phyloP scores from a whole-genome alignment of 2,113 vertebrate species.

The Dipodomys stephensi region DNA sequence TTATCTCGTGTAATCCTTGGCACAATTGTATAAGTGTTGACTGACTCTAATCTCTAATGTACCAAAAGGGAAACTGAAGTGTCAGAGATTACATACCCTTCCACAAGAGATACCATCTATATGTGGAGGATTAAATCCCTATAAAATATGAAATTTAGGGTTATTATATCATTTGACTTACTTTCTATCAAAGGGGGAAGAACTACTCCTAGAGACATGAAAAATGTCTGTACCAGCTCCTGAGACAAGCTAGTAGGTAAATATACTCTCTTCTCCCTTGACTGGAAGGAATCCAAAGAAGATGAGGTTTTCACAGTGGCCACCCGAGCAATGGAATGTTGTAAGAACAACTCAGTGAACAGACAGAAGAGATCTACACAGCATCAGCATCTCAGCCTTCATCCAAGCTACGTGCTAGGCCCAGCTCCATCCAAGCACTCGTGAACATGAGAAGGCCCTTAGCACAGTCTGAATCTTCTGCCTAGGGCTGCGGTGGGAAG shows the following conservation, averaged over 20 bases:
- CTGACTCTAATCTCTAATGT: neutral
- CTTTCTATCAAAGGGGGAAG: neutral
- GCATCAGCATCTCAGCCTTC: neutral
- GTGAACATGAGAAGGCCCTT: neutral
- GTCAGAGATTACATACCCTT: neutral
- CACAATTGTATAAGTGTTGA: neutral
- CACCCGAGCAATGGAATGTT: neutral
- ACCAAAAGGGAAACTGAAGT: neutral
- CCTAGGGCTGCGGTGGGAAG: fast-evolving
- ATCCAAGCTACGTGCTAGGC: no score
- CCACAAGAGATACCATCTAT: neutral
- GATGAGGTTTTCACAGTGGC: neutral
- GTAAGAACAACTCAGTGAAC: neutral
- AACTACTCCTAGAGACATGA: neutral
- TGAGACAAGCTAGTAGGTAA: no score
- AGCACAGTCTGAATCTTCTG: neutral
- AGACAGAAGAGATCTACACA: neutral
- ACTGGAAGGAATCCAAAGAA: neutral
- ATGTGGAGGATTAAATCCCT: neutral
- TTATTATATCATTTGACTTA: neutral
- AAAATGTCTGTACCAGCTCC: neutral
- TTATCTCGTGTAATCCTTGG: neutral
- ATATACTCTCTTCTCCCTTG: neutral
- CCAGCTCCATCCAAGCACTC: neutral
- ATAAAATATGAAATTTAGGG: neutral